These are phyloP conservation scores for Drosophila niveifrons DNA, from an alignment of 2,888 invertebrate species.

Conservation along the genomic window DNA sequence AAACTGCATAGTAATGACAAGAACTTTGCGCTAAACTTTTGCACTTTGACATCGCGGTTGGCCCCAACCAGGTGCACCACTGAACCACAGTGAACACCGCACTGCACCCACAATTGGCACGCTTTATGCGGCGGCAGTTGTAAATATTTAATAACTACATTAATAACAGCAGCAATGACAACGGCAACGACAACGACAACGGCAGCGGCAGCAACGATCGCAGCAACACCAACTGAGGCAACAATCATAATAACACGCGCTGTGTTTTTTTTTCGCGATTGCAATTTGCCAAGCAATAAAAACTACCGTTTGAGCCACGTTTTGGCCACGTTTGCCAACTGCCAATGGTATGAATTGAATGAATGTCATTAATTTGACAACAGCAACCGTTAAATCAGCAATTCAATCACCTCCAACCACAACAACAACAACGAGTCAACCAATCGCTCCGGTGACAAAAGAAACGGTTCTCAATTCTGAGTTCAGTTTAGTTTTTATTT, in stretches of 20 bases:
- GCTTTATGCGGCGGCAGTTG: constrained; percentile 75
- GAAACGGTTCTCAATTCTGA: constrained; percentile 46
- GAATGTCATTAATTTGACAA: constrained; percentile 84
- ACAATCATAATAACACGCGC: constrained; percentile 72
- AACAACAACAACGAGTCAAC: constrained; percentile 18
- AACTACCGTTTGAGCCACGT: constrained; percentile 75
- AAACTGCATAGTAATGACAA: constrained; percentile 70
- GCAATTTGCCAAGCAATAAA: constrained; percentile 77
- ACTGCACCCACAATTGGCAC: constrained; percentile 65
- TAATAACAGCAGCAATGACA: constrained; percentile 72
- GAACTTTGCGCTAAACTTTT: constrained; percentile 77
- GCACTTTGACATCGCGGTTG: constrained; percentile 70
- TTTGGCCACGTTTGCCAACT: constrained; percentile 61
- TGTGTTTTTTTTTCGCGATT: constrained; percentile 47
- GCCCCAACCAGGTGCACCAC: constrained; percentile 50
- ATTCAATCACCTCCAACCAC: constrained; percentile 70
- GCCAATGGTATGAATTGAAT: constrained; percentile 74
- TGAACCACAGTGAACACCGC: constrained; percentile 32
- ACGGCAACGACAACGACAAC: constrained; percentile 42
- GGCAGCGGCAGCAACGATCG: too few species aligned
- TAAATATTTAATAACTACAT: constrained; percentile 81
- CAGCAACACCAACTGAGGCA: constrained; percentile 34
- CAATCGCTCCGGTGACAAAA: constrained; percentile 57
- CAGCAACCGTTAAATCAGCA: constrained; percentile 81
- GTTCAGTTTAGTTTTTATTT: constrained; percentile 16